Conservation (phyloP, 30 jellyfish, hydroid and myxozoan species). For the Rhopilema esculentum region DNA sequence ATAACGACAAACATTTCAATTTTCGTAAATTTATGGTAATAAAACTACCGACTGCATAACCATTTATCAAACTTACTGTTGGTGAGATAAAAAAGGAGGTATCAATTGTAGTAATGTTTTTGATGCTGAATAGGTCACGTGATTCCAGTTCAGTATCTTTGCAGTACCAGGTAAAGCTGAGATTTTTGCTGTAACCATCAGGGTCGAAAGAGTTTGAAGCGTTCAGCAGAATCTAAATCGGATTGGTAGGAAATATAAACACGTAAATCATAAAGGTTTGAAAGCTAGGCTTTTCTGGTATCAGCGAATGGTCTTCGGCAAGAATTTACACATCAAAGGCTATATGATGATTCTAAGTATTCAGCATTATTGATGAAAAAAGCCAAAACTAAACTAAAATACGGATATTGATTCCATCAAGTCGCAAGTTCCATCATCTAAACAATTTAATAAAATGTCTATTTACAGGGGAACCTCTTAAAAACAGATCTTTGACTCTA, state of each 20-base stretch:
- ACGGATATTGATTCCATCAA: too few species aligned
- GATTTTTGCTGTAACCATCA: conserved; percentile 17
- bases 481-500: too few species aligned
- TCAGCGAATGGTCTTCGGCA: too few species aligned
- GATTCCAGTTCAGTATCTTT: conserved; percentile 50
- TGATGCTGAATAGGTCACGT: conserved; percentile 26
- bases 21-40: neutral
- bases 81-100: neutral
- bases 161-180: conserved; percentile 54
- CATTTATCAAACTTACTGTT: neutral
- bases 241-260: neutral
- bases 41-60: neutral
- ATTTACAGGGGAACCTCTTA: neutral
- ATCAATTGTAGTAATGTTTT: conserved; percentile 18
- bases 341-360: too few species aligned
- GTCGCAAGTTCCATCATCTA: too few species aligned
- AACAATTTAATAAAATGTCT: neutral
- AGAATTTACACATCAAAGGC: too few species aligned
- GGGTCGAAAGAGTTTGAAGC: conserved; percentile 44
- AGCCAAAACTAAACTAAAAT: too few species aligned
- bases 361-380: too few species aligned
- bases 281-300: too few species aligned
- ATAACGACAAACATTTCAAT: neutral
- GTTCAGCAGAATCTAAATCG: conserved; percentile 18
- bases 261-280: too few species aligned